A percentile compares a stretch with the other conserved stretches of the same genome.
These are phyloP conservation scores for Beroe ovata DNA, from an alignment of 37 sponge, comb jelly and placozoan genomes.

Conservation along the genomic window DNA sequence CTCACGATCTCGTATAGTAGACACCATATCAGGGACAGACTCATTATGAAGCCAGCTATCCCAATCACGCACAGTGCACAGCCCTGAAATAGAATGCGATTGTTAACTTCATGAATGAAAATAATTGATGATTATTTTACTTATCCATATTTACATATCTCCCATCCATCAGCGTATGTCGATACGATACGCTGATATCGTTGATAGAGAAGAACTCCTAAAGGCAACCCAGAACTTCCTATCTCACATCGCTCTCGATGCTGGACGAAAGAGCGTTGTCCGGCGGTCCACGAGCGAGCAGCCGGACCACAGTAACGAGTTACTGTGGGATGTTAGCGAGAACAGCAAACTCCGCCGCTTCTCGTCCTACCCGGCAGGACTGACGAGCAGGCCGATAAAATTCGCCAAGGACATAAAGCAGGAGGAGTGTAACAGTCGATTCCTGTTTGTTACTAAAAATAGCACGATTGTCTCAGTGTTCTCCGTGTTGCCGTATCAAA, in stretches of 20 bases:
- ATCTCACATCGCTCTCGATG: constrained; percentile 45
- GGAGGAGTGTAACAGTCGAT: constrained; percentile 54
- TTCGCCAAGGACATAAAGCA: constrained; percentile 40
- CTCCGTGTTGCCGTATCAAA: constrained; percentile 37
- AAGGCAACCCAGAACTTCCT: constrained; percentile 54
- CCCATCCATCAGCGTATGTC: constrained; percentile 48
- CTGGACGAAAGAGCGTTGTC: neutral
- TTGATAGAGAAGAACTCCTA: neutral
- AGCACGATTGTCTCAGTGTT: constrained; percentile 24
- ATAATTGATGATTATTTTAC: too few species aligned
- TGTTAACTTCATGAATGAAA: too few species aligned
- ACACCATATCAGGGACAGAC: neutral
- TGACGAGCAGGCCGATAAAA: neutral
- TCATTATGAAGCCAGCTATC: constrained; percentile 4
- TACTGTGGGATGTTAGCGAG: constrained; percentile 22
- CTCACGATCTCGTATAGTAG: neutral
- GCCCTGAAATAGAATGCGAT: too few species aligned
- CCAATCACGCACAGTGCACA: neutral
- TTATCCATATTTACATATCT: too few species aligned
- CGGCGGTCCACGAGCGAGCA: constrained; percentile 44
- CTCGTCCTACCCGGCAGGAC: neutral
- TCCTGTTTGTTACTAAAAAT: constrained; percentile 40
- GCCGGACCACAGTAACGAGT: neutral
- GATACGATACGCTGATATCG: neutral
- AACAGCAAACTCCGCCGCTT: constrained; percentile 6